Evolutionary conservation across 37 sponge, comb jelly and placozoan genomes (phyloP).

Genomic region (Hexactinellida sp.): DNA sequence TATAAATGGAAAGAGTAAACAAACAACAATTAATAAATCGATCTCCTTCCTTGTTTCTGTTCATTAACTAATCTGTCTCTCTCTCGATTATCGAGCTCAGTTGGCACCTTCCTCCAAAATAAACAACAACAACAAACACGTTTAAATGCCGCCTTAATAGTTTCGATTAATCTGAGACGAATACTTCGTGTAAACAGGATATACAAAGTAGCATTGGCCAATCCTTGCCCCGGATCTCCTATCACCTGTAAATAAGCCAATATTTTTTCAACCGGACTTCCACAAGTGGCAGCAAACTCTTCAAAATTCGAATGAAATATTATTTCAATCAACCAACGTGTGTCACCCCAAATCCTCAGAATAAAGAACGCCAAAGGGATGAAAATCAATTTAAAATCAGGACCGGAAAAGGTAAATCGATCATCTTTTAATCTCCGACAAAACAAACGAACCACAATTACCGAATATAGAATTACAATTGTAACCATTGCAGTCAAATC

Average conservation of each 20-base stretch:
- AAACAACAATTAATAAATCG: not conserved
- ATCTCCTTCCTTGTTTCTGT: not conserved
- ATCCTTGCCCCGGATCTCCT: slow-evolving; percentile 4
- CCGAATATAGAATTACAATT: not conserved
- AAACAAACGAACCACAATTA: not conserved
- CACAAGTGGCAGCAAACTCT: not conserved
- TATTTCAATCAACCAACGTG: not conserved
- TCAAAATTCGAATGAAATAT: not conserved
- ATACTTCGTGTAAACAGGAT: not conserved
- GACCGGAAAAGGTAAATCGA: not conserved
- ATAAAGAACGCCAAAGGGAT: not conserved
- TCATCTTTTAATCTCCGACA: not conserved
- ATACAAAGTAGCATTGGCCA: not conserved
- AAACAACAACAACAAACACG: not conserved
- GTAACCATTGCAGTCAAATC: not conserved
- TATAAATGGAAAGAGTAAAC: not conserved
- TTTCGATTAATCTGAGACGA: not conserved
- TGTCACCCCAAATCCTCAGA: not conserved
- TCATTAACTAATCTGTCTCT: not conserved
- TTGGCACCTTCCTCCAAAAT: not conserved
- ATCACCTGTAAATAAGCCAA: not conserved
- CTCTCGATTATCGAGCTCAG: not conserved
- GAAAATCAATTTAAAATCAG: not conserved
- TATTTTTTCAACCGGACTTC: not conserved
- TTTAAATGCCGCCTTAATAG: not conserved